Conservation (phyloP, 2,113 vertebrate species). For the Chauna torquata region DNA sequence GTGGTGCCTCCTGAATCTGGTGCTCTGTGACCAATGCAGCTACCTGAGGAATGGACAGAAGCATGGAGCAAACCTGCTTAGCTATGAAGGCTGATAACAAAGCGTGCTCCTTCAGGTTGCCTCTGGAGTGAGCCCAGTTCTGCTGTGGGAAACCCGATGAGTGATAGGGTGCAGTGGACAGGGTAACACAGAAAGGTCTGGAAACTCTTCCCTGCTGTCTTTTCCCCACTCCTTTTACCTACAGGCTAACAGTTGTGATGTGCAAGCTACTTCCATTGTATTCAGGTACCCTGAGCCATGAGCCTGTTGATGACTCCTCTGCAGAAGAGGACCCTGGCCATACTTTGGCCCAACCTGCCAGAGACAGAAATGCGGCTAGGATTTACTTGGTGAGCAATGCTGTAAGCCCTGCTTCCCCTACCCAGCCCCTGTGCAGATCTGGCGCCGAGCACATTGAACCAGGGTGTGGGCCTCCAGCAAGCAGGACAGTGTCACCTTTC, state of each 20-base stretch:
- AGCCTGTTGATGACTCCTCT: neutral
- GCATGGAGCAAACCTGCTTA: neutral
- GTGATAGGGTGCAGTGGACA: rapidly evolving
- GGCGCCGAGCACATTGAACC: neutral
- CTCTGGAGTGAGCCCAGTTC: neutral
- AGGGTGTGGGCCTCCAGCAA: neutral
- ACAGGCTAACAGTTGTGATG: rapidly evolving
- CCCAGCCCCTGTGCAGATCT: neutral
- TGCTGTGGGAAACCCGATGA: neutral
- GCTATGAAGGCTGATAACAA: neutral
- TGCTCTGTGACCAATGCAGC: neutral
- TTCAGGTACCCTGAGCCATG: rapidly evolving
- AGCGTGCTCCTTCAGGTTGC: neutral
- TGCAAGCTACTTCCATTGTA: neutral
- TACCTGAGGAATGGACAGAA: neutral
- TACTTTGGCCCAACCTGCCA: neutral
- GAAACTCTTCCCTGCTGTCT: neutral
- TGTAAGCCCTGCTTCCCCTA: neutral
- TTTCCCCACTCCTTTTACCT: too few relatives aligned
- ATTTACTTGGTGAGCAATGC: neutral
- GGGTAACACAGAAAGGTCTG: neutral
- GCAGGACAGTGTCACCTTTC: neutral
- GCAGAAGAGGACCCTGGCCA: neutral
- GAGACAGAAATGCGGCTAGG: neutral
- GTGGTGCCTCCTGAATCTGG: neutral